Percentiles rank a stretch among this genome's conserved stretches.
phyloP scores from a whole-genome alignment of 2,113 vertebrate species.

The Etia nguti region DNA sequence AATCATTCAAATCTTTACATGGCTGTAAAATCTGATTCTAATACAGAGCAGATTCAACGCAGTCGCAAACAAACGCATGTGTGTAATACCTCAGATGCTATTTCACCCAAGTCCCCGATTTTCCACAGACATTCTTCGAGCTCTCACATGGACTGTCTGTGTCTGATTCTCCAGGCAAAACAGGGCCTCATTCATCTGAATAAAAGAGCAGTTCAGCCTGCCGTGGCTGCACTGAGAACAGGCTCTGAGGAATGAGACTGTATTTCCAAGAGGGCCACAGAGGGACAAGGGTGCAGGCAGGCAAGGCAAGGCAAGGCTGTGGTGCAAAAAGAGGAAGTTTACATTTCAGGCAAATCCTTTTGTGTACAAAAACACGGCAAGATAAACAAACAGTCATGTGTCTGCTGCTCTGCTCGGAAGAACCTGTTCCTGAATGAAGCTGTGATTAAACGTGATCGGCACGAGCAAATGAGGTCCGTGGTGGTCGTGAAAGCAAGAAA shows the following conservation, averaged over 20 bases:
- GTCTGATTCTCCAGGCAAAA: slow-evolving; percentile 54
- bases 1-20: neutral
- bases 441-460: slow-evolving; percentile 15
- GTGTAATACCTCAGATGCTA: slow-evolving; percentile 39
- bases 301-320: neutral
- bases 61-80: slow-evolving; percentile 8
- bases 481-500: neutral
- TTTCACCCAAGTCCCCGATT: slow-evolving; percentile 28
- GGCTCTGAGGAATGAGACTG: slow-evolving; percentile 48
- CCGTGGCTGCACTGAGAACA: slow-evolving; percentile 33
- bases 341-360: slow-evolving; percentile 60
- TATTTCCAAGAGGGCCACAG: slow-evolving; percentile 30
- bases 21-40: neutral
- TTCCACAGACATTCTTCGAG: slow-evolving; percentile 53
- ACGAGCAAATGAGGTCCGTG: neutral
- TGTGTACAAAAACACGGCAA: slow-evolving; percentile 49
- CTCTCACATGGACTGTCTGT: slow-evolving; percentile 49
- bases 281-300: slow-evolving; percentile 9
- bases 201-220: slow-evolving; percentile 57
- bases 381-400: slow-evolving; percentile 57
- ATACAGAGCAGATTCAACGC: neutral
- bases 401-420: slow-evolving; percentile 11
- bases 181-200: slow-evolving; percentile 65
- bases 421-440: neutral
- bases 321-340: slow-evolving; percentile 63